phyloP scores from a whole-genome alignment of 1,140 invertebrate genomes.

The Akabosia matsudoensis region DNA sequence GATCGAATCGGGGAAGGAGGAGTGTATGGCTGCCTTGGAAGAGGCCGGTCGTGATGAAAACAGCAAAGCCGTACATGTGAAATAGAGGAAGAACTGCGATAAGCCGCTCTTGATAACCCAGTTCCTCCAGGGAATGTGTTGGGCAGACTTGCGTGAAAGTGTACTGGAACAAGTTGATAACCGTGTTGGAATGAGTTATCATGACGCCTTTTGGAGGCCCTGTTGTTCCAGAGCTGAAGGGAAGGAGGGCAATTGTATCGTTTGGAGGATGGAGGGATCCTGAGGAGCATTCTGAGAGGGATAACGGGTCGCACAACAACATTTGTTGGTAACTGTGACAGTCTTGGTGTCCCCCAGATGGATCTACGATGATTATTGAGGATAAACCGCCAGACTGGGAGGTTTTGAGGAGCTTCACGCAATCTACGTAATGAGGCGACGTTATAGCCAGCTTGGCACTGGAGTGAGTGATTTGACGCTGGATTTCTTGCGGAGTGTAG shows the following conservation, averaged over 20 bases:
- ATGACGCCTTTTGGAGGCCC: constrained; percentile 23
- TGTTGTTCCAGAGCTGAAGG: constrained; percentile 26
- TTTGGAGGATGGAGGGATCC: background rate
- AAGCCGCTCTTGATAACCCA: constrained; percentile 6
- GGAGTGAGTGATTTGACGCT: background rate
- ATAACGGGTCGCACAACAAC: no score
- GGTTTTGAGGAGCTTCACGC: background rate
- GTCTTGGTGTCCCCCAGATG: no score
- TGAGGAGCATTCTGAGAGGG: no score
- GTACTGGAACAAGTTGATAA: constrained; percentile 10
- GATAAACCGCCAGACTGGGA: background rate
- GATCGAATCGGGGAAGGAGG: no score
- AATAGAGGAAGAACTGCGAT: constrained; percentile 28
- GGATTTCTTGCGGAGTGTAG: constrained; percentile 21
- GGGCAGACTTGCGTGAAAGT: background rate
- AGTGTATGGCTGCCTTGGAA: no score
- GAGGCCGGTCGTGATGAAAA: no score
- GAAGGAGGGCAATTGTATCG: constrained; percentile 6
- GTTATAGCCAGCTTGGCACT: background rate
- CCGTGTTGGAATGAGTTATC: constrained; percentile 22
- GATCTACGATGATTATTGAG: background rate
- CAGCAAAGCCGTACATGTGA: no score
- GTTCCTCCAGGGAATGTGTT: background rate
- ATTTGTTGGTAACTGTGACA: no score
- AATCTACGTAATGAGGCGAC: no score